phyloP scores from a whole-genome alignment of 1,140 invertebrate genomes.

The Polyergus mexicanus region DNA sequence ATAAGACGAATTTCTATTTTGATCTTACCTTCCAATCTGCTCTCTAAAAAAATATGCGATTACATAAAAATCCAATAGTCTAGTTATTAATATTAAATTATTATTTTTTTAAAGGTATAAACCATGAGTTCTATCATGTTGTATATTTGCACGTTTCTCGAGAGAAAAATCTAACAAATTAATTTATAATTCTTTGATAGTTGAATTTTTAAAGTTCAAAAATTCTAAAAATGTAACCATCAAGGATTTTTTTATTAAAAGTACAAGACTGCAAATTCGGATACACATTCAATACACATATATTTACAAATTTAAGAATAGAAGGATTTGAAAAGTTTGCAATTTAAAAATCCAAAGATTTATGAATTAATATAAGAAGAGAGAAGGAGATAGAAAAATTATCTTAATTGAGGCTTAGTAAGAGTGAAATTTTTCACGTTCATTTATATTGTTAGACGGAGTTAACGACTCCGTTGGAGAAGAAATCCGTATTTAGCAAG shows the following conservation, averaged over 20 bases:
- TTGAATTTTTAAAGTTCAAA: neutral
- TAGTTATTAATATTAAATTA: neutral
- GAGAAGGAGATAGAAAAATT: neutral
- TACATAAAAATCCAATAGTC: no score
- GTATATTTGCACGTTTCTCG: no score
- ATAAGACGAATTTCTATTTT: no score
- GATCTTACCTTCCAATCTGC: no score
- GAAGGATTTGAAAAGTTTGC: neutral
- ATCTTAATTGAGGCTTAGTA: conserved; percentile 14
- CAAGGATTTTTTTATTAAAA: neutral
- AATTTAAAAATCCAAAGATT: neutral
- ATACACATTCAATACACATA: no score
- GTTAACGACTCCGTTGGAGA: conserved; percentile 14
- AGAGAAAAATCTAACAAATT: neutral
- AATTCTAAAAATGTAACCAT: neutral
- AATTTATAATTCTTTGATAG: neutral
- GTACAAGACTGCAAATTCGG: neutral
- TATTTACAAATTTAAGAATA: neutral
- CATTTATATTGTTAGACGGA: neutral
- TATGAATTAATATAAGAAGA: conserved; percentile 11
- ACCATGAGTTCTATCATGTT: no score
- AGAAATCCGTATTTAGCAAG: conserved; percentile 34
- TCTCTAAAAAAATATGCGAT: no score
- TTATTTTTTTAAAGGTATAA: neutral
- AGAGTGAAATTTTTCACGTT: conserved; percentile 24